These are phyloP conservation scores for Pocillopora grandis DNA, from an alignment of 92 coral and sea anemone species.

Conservation along the genomic window DNA sequence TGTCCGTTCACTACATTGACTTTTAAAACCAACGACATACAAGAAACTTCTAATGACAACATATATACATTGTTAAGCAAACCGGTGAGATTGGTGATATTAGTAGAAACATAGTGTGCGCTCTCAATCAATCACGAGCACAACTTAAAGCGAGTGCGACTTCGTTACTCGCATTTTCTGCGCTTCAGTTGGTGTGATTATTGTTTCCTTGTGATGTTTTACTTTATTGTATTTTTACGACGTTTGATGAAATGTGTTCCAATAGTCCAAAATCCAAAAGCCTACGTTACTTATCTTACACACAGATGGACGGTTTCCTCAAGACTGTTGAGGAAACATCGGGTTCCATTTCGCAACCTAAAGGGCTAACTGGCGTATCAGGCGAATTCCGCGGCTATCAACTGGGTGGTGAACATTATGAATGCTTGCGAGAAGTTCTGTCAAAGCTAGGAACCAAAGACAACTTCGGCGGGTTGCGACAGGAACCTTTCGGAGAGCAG, in stretches of 20 bases:
- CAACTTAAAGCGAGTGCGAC: too few species aligned
- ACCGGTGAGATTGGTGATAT: too few species aligned
- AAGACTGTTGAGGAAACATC: conserved; percentile 48
- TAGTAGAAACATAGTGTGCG: too few species aligned
- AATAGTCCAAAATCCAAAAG: background rate
- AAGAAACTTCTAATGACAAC: too few species aligned
- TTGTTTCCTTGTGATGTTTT: too few species aligned
- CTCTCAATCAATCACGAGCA: too few species aligned
- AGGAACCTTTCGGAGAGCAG: conserved; percentile 55
- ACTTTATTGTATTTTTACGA: too few species aligned
- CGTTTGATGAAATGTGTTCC: background rate
- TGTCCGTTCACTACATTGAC: too few species aligned
- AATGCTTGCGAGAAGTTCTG: conserved; percentile 37
- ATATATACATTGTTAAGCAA: too few species aligned
- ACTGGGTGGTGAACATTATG: conserved; percentile 59
- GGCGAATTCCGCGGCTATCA: conserved; percentile 39
- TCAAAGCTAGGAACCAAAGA: conserved; percentile 43
- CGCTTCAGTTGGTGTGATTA: too few species aligned
- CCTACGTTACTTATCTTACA: background rate
- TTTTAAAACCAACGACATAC: too few species aligned
- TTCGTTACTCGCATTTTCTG: too few species aligned
- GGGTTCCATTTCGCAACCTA: conserved; percentile 54
- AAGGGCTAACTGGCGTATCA: conserved; percentile 46
- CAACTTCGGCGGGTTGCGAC: conserved; percentile 65
- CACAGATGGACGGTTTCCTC: conserved; percentile 66